Conservation (phyloP, 2,113 vertebrate genomes). For the Gracilinanus agilis region DNA sequence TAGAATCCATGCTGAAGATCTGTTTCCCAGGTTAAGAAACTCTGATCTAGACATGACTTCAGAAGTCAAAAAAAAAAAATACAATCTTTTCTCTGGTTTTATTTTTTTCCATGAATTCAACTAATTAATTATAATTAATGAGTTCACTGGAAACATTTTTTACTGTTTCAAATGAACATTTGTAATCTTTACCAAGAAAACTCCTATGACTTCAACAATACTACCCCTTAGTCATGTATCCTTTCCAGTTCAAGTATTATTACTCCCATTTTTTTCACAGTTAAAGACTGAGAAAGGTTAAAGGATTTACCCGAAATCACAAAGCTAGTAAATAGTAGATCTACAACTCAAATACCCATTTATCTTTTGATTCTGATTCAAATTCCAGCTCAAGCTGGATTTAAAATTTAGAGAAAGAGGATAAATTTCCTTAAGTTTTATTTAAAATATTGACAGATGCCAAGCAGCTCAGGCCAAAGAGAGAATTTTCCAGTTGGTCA, state of each 20-base stretch:
- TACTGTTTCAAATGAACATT: neutral
- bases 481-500: neutral
- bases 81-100: neutral
- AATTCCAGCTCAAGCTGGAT: no score
- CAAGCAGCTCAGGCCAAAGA: neutral
- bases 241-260: no score
- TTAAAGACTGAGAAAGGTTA: no score
- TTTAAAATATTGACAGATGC: neutral
- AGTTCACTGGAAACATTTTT: neutral
- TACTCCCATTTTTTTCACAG: no score
- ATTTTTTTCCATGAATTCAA: neutral
- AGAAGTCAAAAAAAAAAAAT: neutral
- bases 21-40: neutral
- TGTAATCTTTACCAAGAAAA: slow-evolving; percentile 10
- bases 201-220: no score
- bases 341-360: no score
- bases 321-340: no score
- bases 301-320: no score
- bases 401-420: no score
- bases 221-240: no score
- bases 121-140: neutral
- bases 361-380: no score
- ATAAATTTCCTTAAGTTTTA: slow-evolving; percentile 2
- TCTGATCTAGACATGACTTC: neutral
- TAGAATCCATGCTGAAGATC: neutral